A percentile compares a stretch with the other conserved stretches of the same genome.
Evolutionary conservation across 2,888 invertebrate genomes (phyloP).

Genomic region (Trisateles emortualis): DNA sequence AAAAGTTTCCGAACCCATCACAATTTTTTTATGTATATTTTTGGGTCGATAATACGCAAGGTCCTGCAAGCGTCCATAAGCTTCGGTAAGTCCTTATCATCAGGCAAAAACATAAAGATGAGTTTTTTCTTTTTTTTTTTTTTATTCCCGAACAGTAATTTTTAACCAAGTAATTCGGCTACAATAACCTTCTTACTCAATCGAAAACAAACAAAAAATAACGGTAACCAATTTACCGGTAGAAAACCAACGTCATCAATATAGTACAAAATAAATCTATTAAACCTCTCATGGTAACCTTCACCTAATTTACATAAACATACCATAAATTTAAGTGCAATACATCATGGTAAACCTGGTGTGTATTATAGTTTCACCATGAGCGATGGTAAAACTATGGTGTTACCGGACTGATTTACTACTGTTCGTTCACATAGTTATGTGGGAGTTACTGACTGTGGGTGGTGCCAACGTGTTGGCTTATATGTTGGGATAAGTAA

Average conservation of each 20-base stretch:
- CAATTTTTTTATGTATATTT: too few species aligned
- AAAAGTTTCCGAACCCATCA: too few species aligned
- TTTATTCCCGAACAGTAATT: too few species aligned
- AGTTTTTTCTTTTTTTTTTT: too few species aligned
- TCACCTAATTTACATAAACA: slow-evolving; percentile 20
- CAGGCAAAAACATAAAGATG: too few species aligned
- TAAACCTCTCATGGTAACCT: slow-evolving; percentile 4
- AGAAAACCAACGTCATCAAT: slow-evolving; percentile 4
- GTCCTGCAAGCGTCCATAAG: too few species aligned
- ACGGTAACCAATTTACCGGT: background rate
- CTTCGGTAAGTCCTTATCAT: too few species aligned
- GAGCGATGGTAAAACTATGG: slow-evolving; percentile 25
- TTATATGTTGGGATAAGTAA: background rate
- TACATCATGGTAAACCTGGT: slow-evolving; percentile 20
- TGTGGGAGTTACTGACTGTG: background rate
- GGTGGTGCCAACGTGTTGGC: slow-evolving; percentile 2
- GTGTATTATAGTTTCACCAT: slow-evolving; percentile 8
- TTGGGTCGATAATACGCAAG: too few species aligned
- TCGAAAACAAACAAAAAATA: background rate
- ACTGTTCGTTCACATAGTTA: slow-evolving; percentile 15
- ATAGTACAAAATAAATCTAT: slow-evolving; percentile 20
- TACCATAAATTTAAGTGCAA: slow-evolving; percentile 10
- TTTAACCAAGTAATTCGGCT: too few species aligned
- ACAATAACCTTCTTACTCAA: background rate
- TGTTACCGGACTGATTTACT: slow-evolving; percentile 17